Conservation (phyloP, 2,797 vertebrate species). For the Semaprochilodus insignis region DNA sequence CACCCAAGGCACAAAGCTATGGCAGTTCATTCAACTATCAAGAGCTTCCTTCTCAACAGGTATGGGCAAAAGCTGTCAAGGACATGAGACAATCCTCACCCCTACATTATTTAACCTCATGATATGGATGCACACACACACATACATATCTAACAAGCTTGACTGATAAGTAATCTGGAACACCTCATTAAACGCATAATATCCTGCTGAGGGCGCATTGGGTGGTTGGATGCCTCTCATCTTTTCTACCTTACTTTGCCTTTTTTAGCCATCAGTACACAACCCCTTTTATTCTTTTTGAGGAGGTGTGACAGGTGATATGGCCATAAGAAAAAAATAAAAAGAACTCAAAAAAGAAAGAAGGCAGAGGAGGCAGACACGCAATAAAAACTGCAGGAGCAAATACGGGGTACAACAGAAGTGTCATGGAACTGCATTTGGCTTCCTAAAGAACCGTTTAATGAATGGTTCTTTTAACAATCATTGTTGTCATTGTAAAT, state of each 20-base stretch:
- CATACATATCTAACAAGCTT: neutral
- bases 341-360: neutral
- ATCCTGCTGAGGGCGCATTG: neutral
- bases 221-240: conserved; percentile 28
- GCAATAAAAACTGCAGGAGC: neutral
- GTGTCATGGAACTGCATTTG: too few relatives aligned
- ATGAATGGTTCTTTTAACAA: too few relatives aligned
- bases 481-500: too few relatives aligned
- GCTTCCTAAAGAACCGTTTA: too few relatives aligned
- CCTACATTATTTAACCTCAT: neutral
- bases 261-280: conserved; percentile 44
- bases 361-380: neutral
- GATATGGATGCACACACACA: neutral
- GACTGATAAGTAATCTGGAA: conserved; percentile 11
- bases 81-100: neutral
- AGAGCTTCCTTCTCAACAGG: neutral
- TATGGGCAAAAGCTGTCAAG: conserved; percentile 19
- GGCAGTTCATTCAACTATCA: neutral
- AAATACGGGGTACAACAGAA: neutral
- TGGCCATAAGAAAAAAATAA: conserved; percentile 20
- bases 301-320: conserved; percentile 43
- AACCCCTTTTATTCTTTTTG: conserved; percentile 56
- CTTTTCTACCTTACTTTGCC: conserved; percentile 29
- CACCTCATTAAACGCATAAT: conserved; percentile 45
- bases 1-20: neutral